phyloP scores from a whole-genome alignment of 1,140 invertebrate species.

The Lasaia peninsularis region DNA sequence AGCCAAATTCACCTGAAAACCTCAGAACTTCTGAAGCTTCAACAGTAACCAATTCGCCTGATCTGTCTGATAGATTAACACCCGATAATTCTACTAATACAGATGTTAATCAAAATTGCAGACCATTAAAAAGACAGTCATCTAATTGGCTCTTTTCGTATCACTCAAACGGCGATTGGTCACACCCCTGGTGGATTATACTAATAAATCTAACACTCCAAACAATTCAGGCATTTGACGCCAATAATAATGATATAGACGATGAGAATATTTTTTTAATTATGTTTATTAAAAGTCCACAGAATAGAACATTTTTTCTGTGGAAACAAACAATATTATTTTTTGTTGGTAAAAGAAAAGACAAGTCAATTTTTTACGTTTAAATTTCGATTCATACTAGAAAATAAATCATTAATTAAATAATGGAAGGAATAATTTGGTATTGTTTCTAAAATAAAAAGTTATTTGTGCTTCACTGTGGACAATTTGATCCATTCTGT shows the following conservation, averaged over 20 bases:
- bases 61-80: slow-evolving; percentile 9
- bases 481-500: neutral
- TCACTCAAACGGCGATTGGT: no score
- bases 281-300: slow-evolving; percentile 1
- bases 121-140: no score
- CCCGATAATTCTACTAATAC: neutral
- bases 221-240: neutral
- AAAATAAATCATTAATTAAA: neutral
- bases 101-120: no score
- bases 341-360: neutral
- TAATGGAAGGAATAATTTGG: neutral
- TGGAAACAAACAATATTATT: neutral
- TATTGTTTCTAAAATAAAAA: neutral
- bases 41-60: neutral
- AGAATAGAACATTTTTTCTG: neutral
- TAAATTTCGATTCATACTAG: neutral
- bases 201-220: no score
- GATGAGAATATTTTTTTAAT: neutral
- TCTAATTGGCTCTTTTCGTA: no score
- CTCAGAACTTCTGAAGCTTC: neutral
- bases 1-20: neutral
- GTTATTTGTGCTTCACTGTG: neutral
- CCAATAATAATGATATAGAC: neutral
- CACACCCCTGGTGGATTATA: no score
- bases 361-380: neutral